phyloP scores from a whole-genome alignment of 2,888 invertebrate species.

The Tetropium fuscum region DNA sequence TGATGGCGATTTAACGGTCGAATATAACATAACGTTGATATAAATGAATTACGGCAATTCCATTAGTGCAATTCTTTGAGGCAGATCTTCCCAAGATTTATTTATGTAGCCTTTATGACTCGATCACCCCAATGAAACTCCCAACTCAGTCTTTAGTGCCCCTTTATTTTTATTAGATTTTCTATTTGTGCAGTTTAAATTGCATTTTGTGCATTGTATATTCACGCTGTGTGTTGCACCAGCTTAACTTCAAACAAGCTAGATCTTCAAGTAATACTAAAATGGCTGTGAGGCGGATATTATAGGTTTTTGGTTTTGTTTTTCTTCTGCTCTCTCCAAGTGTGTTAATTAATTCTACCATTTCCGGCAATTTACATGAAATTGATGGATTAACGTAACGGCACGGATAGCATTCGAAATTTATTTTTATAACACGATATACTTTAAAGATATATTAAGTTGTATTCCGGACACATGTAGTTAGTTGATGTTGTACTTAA shows the following conservation, averaged over 20 bases:
- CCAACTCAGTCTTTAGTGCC: constrained; percentile 11
- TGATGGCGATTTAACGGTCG: no score
- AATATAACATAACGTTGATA: no score
- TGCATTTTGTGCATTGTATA: constrained; percentile 32
- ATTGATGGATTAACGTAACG: background rate
- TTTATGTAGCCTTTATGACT: background rate
- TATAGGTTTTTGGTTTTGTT: constrained; percentile 1
- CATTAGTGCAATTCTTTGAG: background rate
- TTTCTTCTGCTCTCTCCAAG: background rate
- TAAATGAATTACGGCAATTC: no score
- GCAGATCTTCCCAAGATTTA: constrained; percentile 3
- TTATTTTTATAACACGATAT: no score
- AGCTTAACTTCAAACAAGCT: constrained; percentile 20
- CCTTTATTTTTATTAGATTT: constrained; percentile 23
- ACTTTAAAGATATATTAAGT: no score
- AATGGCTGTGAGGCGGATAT: constrained; percentile 5
- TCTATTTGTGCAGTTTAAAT: constrained; percentile 30
- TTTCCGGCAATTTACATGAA: constrained; percentile 11
- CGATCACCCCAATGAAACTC: constrained; percentile 19
- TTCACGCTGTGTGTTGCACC: constrained; percentile 26
- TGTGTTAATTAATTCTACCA: constrained; percentile 12
- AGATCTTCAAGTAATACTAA: constrained; percentile 9
- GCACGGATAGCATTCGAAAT: no score
- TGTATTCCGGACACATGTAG: no score
- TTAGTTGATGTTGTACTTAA: no score